Percentiles rank a stretch among this genome's conserved stretches.
phyloP scores from a whole-genome alignment of 2,113 vertebrate species.

The Nettapus auritus region DNA sequence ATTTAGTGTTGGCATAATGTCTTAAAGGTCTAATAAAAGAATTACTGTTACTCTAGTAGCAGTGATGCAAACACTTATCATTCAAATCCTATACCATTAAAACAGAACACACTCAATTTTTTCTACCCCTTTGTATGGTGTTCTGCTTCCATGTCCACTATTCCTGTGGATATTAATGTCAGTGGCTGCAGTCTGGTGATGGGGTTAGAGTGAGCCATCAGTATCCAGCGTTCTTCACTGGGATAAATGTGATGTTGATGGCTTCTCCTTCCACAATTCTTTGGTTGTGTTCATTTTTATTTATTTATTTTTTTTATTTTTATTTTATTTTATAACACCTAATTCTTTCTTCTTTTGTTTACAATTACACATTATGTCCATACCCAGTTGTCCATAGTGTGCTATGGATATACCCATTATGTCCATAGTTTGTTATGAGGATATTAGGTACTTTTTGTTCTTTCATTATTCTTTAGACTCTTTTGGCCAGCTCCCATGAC shows the following conservation, averaged over 20 bases:
- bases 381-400: no score
- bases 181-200: background rate
- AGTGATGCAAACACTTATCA: background rate
- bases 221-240: background rate
- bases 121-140: background rate
- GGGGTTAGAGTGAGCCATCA: background rate
- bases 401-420: background rate
- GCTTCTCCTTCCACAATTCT: background rate
- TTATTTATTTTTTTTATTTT: background rate
- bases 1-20: background rate
- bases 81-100: background rate
- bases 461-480: background rate
- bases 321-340: background rate
- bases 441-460: background rate
- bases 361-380: background rate
- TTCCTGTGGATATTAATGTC: background rate
- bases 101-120: background rate
- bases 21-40: background rate
- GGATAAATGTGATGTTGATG: background rate
- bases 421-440: background rate
- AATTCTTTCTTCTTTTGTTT: background rate
- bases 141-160: background rate
- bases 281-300: background rate
- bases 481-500: background rate
- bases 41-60: background rate